Conservation (phyloP, 2,113 vertebrate species). For the Ondatra zibethicus region DNA sequence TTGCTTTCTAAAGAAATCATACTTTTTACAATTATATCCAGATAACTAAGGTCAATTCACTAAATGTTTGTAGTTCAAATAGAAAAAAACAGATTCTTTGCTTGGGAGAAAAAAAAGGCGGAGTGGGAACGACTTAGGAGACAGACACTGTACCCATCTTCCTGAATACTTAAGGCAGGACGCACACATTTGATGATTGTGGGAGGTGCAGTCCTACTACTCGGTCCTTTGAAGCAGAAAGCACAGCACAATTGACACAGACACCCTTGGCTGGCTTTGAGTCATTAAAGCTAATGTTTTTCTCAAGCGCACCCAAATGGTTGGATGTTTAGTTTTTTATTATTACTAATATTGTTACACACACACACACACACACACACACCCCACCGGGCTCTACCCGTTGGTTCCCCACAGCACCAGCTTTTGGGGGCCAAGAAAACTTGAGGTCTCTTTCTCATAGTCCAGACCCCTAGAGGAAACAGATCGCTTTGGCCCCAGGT, state of each 20-base stretch:
- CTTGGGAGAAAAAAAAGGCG: neutral
- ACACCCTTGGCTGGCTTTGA: neutral
- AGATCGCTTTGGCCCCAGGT: neutral
- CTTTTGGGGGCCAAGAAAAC: slow-evolving; percentile 7
- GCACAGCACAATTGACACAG: neutral
- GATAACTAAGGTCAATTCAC: slow-evolving; percentile 52
- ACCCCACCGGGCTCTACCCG: neutral
- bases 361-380: neutral
- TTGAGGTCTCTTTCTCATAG: neutral
- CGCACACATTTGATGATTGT: slow-evolving; percentile 31
- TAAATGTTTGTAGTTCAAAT: slow-evolving; percentile 43
- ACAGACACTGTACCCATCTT: slow-evolving; percentile 38
- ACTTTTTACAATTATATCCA: slow-evolving; percentile 38
- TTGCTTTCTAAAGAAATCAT: slow-evolving; percentile 1
- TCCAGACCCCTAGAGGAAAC: neutral
- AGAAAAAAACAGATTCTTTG: slow-evolving; percentile 43
- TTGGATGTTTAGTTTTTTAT: neutral
- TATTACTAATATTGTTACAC: neutral
- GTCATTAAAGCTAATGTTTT: slow-evolving; percentile 17
- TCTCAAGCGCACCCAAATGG: neutral
- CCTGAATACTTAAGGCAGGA: neutral
- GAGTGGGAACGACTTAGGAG: neutral
- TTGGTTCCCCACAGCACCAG: neutral
- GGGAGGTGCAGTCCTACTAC: neutral
- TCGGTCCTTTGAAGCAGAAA: neutral